Conservation (phyloP, 2,888 invertebrate genomes). For the Ceriagrion tenellum region DNA sequence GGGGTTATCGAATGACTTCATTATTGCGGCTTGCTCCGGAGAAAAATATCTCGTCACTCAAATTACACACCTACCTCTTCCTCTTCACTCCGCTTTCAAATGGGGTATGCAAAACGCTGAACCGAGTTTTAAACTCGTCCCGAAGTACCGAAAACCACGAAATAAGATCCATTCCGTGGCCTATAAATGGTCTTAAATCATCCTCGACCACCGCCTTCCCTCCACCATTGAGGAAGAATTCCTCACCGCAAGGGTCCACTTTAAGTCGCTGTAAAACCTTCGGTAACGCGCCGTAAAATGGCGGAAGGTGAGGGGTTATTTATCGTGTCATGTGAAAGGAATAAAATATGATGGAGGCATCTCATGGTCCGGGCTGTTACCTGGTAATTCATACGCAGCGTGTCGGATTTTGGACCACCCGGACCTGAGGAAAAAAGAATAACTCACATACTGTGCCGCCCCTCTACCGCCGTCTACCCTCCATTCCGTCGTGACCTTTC, state of each 20-base stretch:
- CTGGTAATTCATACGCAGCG: background rate
- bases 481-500: constrained; percentile 52
- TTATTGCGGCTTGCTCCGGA: background rate
- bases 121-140: background rate
- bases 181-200: constrained; percentile 2
- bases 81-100: background rate
- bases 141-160: background rate
- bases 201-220: background rate
- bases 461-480: background rate
- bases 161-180: background rate
- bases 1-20: constrained; percentile 50
- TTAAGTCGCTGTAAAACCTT: background rate
- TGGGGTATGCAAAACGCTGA: background rate
- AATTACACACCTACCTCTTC: constrained; percentile 20
- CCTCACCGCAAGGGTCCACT: background rate
- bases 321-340: constrained; percentile 30
- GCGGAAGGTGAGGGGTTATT: constrained; percentile 35
- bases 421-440: background rate
- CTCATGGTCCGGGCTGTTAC: background rate
- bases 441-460: background rate
- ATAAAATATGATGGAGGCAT: constrained; percentile 13
- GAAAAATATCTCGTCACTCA: constrained; percentile 39
- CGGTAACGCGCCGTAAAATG: constrained; percentile 36
- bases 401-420: constrained; percentile 55
- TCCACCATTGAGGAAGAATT: background rate